Evolutionary conservation across 2,888 invertebrate genomes (phyloP).

Genomic region (Ochropleura plecta): DNA sequence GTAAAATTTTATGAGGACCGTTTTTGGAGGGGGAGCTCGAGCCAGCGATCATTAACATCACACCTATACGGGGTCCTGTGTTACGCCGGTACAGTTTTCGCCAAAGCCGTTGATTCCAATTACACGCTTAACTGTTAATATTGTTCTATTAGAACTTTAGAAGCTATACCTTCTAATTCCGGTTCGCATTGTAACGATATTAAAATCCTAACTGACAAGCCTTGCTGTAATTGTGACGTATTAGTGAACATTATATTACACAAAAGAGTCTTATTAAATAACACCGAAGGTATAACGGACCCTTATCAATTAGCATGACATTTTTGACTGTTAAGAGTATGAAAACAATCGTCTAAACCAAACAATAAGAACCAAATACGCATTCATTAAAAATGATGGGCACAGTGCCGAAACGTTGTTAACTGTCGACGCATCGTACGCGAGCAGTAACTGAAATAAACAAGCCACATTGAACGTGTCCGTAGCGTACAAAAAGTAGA

Average conservation of each 20-base stretch:
- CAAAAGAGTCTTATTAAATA: conserved; percentile 19
- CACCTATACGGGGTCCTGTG: conserved; percentile 73
- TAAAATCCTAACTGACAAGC: conserved; percentile 50
- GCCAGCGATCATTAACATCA: conserved; percentile 78
- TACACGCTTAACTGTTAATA: conserved; percentile 78
- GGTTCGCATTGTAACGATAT: conserved; percentile 53
- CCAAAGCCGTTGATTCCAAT: conserved; percentile 82
- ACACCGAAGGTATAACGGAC: conserved; percentile 14
- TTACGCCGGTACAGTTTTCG: conserved; percentile 69
- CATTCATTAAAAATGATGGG: conserved; percentile 37
- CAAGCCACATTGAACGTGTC: conserved; percentile 68
- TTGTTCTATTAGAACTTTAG: conserved; percentile 74
- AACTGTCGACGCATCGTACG: conserved; percentile 24
- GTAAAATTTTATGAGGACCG: conserved; percentile 85
- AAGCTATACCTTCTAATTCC: conserved; percentile 68
- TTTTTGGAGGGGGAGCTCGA: conserved; percentile 76
- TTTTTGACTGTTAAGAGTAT: conserved; percentile 28
- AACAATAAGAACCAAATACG: conserved; percentile 33
- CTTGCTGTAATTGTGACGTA: conserved; percentile 30
- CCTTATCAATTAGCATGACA: conserved; percentile 21
- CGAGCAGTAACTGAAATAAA: conserved; percentile 59
- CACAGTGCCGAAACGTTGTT: conserved; percentile 28
- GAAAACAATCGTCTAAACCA: conserved; percentile 21
- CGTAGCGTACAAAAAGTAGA: conserved; percentile 71
- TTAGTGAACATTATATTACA: conserved; percentile 1